Conservation (phyloP, 1,140 invertebrate genomes). For the Theocolax elegans region DNA sequence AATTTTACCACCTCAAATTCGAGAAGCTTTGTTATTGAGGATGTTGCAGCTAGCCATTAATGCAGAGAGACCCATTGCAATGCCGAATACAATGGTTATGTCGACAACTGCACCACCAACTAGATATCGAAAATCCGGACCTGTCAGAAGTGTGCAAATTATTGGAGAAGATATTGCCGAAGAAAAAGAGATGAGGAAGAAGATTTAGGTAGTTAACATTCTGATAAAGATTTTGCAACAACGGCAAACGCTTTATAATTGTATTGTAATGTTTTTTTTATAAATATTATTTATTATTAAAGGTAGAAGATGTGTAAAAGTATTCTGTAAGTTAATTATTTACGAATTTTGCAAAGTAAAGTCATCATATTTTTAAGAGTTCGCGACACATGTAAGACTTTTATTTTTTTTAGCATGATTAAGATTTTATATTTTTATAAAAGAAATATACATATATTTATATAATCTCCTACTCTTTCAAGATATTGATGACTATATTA, state of each 20-base stretch:
- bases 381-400: not conserved
- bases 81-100: slow-evolving; percentile 48
- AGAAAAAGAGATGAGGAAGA: slow-evolving; percentile 57
- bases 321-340: not conserved
- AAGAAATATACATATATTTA: no score
- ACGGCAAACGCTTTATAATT: not conserved
- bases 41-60: slow-evolving; percentile 78
- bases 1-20: slow-evolving; percentile 73
- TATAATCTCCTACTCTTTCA: not conserved
- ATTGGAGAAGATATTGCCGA: slow-evolving; percentile 56
- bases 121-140: slow-evolving; percentile 59
- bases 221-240: not conserved
- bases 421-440: not conserved
- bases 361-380: not conserved
- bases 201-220: slow-evolving; percentile 49
- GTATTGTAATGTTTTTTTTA: not conserved
- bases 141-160: slow-evolving; percentile 62
- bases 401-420: no score
- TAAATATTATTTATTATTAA: slow-evolving; percentile 33
- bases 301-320: slow-evolving; percentile 1
- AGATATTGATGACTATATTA: not conserved
- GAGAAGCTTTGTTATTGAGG: slow-evolving; percentile 75
- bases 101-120: slow-evolving; percentile 45
- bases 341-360: not conserved
- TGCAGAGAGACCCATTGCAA: slow-evolving; percentile 68